phyloP scores from a whole-genome alignment of 2,113 vertebrate species.

The Platysternon megacephalum region DNA sequence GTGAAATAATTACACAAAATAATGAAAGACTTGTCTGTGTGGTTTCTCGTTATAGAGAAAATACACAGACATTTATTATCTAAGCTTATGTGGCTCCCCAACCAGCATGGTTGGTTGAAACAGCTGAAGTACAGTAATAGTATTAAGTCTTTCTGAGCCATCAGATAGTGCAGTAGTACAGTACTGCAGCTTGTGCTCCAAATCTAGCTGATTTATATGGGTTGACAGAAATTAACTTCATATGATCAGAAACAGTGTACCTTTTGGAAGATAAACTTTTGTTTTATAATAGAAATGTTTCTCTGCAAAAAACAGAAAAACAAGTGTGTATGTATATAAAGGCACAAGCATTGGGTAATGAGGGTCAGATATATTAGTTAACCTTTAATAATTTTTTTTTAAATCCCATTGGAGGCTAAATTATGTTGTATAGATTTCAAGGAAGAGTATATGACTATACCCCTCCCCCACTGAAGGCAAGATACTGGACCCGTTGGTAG shows the following conservation, averaged over 20 bases:
- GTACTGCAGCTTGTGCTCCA: not conserved
- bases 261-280: not conserved
- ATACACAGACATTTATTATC: not conserved
- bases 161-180: conserved; percentile 55
- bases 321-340: not conserved
- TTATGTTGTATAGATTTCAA: not conserved
- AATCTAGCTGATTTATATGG: not conserved
- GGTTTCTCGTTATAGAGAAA: not conserved
- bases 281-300: not conserved
- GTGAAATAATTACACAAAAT: not conserved
- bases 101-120: not conserved
- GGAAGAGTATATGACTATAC: not conserved
- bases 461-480: not conserved
- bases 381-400: not conserved
- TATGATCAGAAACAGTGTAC: not conserved
- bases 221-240: not conserved
- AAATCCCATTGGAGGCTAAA: not conserved
- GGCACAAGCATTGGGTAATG: not conserved
- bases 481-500: not conserved
- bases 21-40: not conserved
- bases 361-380: not conserved
- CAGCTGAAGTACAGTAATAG: not conserved
- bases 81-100: not conserved
- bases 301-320: not conserved
- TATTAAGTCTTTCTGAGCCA: not conserved